phyloP scores from a whole-genome alignment of 2,888 invertebrate genomes.

The Ctenicera cuprea region DNA sequence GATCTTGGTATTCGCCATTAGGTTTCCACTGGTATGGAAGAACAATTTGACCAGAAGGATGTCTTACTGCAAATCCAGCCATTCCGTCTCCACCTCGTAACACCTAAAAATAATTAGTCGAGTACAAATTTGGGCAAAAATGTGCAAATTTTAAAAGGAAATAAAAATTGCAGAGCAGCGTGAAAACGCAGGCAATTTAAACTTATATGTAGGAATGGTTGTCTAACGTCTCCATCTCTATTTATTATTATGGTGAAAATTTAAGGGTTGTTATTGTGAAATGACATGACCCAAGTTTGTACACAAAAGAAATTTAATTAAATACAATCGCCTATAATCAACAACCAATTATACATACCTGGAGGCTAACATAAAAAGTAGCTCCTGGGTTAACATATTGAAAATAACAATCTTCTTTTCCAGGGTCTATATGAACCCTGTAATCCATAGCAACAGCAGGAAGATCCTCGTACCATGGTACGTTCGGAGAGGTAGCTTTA shows the following conservation, averaged over 20 bases:
- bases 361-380: constrained; percentile 95
- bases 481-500: constrained; percentile 69
- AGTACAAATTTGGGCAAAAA: constrained; percentile 51
- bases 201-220: too few relatives aligned
- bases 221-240: too few relatives aligned
- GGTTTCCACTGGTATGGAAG: constrained; percentile 94
- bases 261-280: not conserved
- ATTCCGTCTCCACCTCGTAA: constrained; percentile 95
- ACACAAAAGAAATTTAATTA: not conserved
- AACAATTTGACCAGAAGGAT: constrained; percentile 89
- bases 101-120: constrained; percentile 79
- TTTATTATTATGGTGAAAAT: too few relatives aligned
- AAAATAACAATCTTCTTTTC: constrained; percentile 95
- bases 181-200: too few relatives aligned
- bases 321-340: constrained; percentile 47
- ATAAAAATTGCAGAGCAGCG: not conserved
- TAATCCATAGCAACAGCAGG: constrained; percentile 97
- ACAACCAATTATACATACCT: constrained; percentile 75
- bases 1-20: constrained; percentile 93
- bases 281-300: too few relatives aligned
- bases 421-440: constrained; percentile 96
- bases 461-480: constrained; percentile 89
- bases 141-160: not conserved
- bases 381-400: constrained; percentile 95
- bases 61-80: constrained; percentile 93